Evolutionary conservation across 1,140 invertebrate genomes (phyloP), one percentile per base, ranked within the genome.

Genomic region (Drosophila sulfurigaster): DNA sequence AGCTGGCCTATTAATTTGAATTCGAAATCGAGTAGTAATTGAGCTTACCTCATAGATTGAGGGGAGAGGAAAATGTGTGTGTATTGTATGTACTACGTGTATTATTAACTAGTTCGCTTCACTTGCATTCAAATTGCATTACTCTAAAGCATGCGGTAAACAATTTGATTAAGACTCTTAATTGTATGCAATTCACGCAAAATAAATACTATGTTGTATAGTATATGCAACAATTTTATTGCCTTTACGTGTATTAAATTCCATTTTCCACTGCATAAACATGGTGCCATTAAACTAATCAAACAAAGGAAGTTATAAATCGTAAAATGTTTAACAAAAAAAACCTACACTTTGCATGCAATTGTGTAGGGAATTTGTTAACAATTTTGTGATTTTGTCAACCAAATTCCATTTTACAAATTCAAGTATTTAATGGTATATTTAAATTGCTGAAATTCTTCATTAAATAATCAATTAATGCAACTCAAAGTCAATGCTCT

Each of bases 181-280:
- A 52, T 52, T 59, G 32, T 63, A 68, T 70, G 28, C 78, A 46
- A 49, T 76, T 51, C 60, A 49, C 75, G 66, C 41, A 58, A 46
- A 41, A 41, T 48, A 75, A 82, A 82, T 76, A 67, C 69, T 16
- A 56, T 32, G 41, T 56, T 43, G 32, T 79, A 51, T 70, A 49
- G 46, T 28, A 15, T 62, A 43, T 71, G 15, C 20, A 25, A 25
- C 20, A 25, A 25, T 41, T 56, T 58, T 81, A 66, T 78, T 75
- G 70, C 51, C 63, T 51, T 43, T 52, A 60, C 74, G 68, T 78
- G 69, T 43, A 86, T 86, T 76, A 45, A 72, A 82, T 76, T 69
- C 71, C 54, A 77, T 72, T 79, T 35, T 41, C 30, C 46, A 7
- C 46, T 51, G 2, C 16, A 52, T 52, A 64, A 64, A 52, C 51